Conservation (phyloP, 2,888 invertebrate genomes). For the Stenodera caucasica region DNA sequence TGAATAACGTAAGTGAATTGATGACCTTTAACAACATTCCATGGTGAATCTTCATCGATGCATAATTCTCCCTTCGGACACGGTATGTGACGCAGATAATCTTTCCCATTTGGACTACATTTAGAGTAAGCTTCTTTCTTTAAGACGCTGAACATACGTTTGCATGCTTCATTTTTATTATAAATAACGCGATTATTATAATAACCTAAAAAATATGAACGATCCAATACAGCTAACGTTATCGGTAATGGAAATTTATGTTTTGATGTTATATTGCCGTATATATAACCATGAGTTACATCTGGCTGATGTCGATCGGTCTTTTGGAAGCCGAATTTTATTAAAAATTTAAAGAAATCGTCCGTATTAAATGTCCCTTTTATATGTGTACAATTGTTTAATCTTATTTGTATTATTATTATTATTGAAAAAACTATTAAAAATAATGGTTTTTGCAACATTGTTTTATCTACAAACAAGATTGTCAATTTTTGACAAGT, state of each 20-base stretch:
- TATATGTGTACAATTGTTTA: conserved; percentile 58
- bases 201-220: conserved; percentile 85
- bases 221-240: conserved; percentile 88
- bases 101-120: conserved; percentile 78
- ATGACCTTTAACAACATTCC: conserved; percentile 81
- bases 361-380: conserved; percentile 66
- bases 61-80: conserved; percentile 78
- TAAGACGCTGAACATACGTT: conserved; percentile 83
- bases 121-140: conserved; percentile 82
- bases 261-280: conserved; percentile 87
- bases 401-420: conserved; percentile 29
- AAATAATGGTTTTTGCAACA: conserved; percentile 36
- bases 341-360: conserved; percentile 87
- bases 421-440: conserved; percentile 31
- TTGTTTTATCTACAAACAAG: conserved; percentile 29
- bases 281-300: conserved; percentile 92
- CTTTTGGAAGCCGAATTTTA: conserved; percentile 96
- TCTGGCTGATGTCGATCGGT: conserved; percentile 83
- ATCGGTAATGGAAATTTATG: conserved; percentile 67
- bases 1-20: conserved; percentile 95
- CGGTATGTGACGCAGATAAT: conserved; percentile 82
- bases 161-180: conserved; percentile 76
- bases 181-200: conserved; percentile 74
- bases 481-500: background rate
- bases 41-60: conserved; percentile 81